These are phyloP conservation scores for Nomada ferruginata DNA, from an alignment of 2,888 invertebrate species.

Conservation along the genomic window DNA sequence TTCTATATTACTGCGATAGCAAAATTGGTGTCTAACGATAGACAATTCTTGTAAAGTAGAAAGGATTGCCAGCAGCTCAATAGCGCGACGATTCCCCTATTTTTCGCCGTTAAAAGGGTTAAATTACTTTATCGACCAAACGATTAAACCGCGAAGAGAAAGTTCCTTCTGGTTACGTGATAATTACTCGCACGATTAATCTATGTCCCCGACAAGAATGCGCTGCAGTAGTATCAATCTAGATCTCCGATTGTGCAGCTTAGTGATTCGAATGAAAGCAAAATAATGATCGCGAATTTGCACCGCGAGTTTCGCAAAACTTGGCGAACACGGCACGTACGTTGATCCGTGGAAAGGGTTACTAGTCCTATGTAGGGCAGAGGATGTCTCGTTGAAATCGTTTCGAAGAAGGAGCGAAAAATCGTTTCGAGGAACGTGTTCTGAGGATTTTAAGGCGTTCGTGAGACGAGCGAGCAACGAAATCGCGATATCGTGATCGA, in stretches of 20 bases:
- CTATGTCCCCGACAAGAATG: neutral
- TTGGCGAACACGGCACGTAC: slow-evolving; percentile 46
- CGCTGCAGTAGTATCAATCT: neutral
- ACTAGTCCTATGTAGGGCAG: slow-evolving; percentile 49
- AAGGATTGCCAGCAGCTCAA: neutral
- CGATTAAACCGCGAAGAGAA: neutral
- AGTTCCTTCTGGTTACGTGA: neutral
- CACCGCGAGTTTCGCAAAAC: slow-evolving; percentile 8
- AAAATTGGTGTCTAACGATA: too few species aligned
- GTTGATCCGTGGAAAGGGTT: slow-evolving; percentile 47
- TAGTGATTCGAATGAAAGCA: neutral
- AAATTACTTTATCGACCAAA: neutral
- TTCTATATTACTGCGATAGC: neutral
- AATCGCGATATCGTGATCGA: neutral
- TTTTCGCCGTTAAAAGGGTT: neutral
- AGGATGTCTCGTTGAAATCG: slow-evolving; percentile 22
- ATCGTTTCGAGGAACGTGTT: slow-evolving; percentile 20
- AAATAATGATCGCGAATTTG: slow-evolving; percentile 40
- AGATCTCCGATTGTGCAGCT: neutral
- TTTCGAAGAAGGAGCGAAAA: slow-evolving; percentile 42
- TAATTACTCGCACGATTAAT: neutral
- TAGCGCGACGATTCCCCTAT: neutral
- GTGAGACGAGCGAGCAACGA: neutral
- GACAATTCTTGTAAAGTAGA: neutral
- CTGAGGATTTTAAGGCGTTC: slow-evolving; percentile 9